Evolutionary conservation across 2,113 vertebrate species (phyloP), one percentile per base, ranked within the genome.

Genomic region (Limnothrissa miodon): DNA sequence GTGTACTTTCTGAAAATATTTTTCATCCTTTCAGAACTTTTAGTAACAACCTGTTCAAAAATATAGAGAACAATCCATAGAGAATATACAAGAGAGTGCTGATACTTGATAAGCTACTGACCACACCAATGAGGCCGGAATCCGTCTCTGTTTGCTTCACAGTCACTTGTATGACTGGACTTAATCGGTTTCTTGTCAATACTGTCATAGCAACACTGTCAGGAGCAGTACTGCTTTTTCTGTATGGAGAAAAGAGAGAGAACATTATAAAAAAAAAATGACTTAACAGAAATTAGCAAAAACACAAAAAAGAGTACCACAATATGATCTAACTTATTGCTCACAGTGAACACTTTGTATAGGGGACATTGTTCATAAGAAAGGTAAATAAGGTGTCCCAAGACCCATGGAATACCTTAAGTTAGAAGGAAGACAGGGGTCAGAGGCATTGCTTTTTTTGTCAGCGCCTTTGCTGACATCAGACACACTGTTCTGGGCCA

Each of bases 111-210:
- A 23, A 45, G 79, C 39, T 48, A 84, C 92, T 90, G 83, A 95
- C 94, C 90, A 94, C 93, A 33, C 94, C 94, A 6, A 94, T 95
- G 45, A 95, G 87, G 48, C 94, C 95, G 4, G 87, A 84, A 85
- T 95, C 92, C 0, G 93, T 95, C 88, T 95, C 95, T 23, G 93
- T 95, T 92, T 95, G 94, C 84, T 95, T 95, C 53, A 95, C 92
- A 11, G 93, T 95, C 84, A 94, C 94, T 87, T 95, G 95, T 87
- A 95, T 94, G 80, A 95, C 90, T 23, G 94, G 91, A 90, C 94
- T 95, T 66, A 89, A 90, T 39, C 92, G 90, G 88, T 95, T 95
- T 53, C 87, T 89, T 80, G 91, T 90, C 92, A 95, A n/a, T 36
- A 91, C 92, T 25, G 91, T 91, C 94, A 95, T 95, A 83, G 93